Percentiles rank a stretch among this genome's conserved stretches.
These are phyloP conservation scores for Agonopterix arenella DNA, from an alignment of 2,888 invertebrate genomes.

Conservation along the genomic window DNA sequence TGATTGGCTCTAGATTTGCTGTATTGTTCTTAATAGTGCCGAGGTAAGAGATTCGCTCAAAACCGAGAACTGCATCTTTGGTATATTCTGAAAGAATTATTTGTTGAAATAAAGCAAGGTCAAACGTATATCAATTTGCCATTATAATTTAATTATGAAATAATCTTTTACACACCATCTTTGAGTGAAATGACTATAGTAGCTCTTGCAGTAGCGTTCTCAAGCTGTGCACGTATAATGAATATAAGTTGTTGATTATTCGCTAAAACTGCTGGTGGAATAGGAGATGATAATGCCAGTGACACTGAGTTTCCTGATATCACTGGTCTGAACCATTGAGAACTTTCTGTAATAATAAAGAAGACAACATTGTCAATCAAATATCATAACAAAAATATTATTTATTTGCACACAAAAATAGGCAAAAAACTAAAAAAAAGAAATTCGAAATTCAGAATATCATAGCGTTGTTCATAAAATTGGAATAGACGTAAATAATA, in stretches of 20 bases:
- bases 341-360: slow-evolving; percentile 9
- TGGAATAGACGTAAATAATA: background rate
- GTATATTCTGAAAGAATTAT: slow-evolving; percentile 3
- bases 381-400: background rate
- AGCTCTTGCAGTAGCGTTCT: slow-evolving; percentile 9
- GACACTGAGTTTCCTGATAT: slow-evolving; percentile 7
- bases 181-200: slow-evolving; percentile 15
- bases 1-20: slow-evolving; percentile 10
- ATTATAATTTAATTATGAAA: slow-evolving; percentile 10
- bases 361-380: background rate
- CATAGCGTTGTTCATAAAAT: too few species aligned
- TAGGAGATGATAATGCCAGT: background rate
- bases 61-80: slow-evolving; percentile 11
- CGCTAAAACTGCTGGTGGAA: slow-evolving; percentile 13
- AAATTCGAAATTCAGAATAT: too few species aligned
- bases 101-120: background rate
- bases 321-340: slow-evolving; percentile 11
- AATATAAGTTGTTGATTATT: slow-evolving; percentile 16
- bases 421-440: too few species aligned
- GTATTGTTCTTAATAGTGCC: slow-evolving; percentile 12
- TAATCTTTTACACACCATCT: slow-evolving; percentile 10
- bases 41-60: slow-evolving; percentile 16
- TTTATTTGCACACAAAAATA: background rate
- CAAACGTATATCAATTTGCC: slow-evolving; percentile 2
- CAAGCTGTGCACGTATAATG: slow-evolving; percentile 12